A percentile compares a stretch with the other conserved stretches of the same genome.
Conservation (phyloP, 2,888 invertebrate species). For the Allolobophora icterica region DNA sequence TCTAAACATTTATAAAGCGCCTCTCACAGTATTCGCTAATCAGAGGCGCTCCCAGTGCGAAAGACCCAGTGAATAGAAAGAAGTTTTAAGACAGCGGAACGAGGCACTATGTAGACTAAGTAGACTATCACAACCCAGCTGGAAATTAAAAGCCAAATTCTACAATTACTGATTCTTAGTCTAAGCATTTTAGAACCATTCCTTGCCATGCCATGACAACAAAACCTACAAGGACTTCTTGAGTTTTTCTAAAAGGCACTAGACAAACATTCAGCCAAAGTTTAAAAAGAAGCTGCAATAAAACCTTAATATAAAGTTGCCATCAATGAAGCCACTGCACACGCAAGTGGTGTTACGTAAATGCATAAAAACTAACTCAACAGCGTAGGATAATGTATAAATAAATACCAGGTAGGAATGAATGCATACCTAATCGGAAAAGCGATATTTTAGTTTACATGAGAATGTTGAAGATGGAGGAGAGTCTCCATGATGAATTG, state of each 20-base stretch:
- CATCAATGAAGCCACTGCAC: background rate
- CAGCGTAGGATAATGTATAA: background rate
- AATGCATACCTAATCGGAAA: background rate
- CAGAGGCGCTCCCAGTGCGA: too few species aligned
- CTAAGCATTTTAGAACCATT: too few species aligned
- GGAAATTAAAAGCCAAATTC: background rate
- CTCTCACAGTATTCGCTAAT: too few species aligned
- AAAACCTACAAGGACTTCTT: too few species aligned
- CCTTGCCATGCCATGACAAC: too few species aligned
- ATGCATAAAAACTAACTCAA: background rate
- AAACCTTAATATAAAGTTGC: background rate
- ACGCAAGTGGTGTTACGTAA: background rate
- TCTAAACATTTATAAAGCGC: too few species aligned
- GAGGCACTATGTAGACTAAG: too few species aligned
- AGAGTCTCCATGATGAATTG: constrained; percentile 26
- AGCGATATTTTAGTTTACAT: constrained; percentile 23
- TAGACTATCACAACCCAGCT: background rate
- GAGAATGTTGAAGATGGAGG: constrained; percentile 30
- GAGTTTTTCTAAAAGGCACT: background rate
- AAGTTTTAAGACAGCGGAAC: too few species aligned
- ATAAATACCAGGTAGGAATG: too few species aligned
- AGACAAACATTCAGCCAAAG: too few species aligned
- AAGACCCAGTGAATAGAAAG: too few species aligned
- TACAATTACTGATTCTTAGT: background rate
- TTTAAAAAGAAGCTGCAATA: too few species aligned